phyloP scores from a whole-genome alignment of 2,888 invertebrate genomes.

The Arge pagana region DNA sequence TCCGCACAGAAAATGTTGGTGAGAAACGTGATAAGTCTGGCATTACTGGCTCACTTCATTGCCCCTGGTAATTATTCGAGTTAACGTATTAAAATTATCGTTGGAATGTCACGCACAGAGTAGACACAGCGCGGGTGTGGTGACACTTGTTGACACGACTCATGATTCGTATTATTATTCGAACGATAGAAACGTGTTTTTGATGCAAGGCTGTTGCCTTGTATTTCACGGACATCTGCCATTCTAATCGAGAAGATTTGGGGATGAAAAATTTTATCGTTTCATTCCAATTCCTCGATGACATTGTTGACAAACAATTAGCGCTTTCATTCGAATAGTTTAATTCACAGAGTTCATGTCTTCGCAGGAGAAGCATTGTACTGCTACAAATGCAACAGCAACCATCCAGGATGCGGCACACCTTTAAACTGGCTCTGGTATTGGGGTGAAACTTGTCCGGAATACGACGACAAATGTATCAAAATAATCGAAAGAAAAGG shows the following conservation, averaged over 20 bases:
- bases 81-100: neutral
- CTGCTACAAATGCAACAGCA: constrained; percentile 89
- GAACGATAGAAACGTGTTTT: too few relatives aligned
- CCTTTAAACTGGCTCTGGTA: constrained; percentile 83
- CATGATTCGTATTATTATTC: too few relatives aligned
- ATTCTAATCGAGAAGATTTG: too few relatives aligned
- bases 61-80: constrained; percentile 4
- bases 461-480: constrained; percentile 84
- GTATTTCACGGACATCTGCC: too few relatives aligned
- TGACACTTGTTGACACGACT: constrained; percentile 15
- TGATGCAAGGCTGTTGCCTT: too few relatives aligned
- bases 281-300: neutral
- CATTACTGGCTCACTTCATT: constrained; percentile 5
- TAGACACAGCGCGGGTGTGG: constrained; percentile 14
- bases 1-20: neutral
- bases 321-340: too few relatives aligned
- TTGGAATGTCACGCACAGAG: neutral
- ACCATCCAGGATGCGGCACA: constrained; percentile 85
- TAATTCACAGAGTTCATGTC: neutral
- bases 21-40: neutral
- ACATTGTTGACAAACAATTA: too few relatives aligned
- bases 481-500: constrained; percentile 86
- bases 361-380: constrained; percentile 68
- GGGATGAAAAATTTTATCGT: neutral
- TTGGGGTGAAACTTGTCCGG: constrained; percentile 81